Evolutionary conservation across 2,113 vertebrate species (phyloP).

Genomic region (Lipophrys pholis): DNA sequence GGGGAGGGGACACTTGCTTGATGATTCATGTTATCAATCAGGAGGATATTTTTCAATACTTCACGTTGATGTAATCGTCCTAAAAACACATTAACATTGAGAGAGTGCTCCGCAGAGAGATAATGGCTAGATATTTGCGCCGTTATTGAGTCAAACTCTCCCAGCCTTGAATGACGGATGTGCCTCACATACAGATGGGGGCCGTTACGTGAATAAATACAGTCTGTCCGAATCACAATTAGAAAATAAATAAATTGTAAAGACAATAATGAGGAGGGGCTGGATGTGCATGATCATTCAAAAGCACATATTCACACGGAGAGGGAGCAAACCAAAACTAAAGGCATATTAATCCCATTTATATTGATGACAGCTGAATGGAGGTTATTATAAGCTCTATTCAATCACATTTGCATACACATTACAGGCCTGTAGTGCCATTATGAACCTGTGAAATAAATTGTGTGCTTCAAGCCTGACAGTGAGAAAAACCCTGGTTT

Average conservation of each 20-base stretch:
- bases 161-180: slow-evolving; percentile 79
- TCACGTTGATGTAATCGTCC: slow-evolving; percentile 81
- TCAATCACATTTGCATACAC: slow-evolving; percentile 77
- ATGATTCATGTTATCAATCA: slow-evolving; percentile 81
- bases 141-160: slow-evolving; percentile 69
- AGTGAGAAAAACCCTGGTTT: too few relatives aligned
- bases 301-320: slow-evolving; percentile 10
- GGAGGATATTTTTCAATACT: slow-evolving; percentile 77
- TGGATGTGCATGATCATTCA: slow-evolving; percentile 56
- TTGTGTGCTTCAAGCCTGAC: neutral
- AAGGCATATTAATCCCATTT: slow-evolving; percentile 72
- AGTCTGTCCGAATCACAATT: slow-evolving; percentile 58
- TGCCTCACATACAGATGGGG: slow-evolving; percentile 48
- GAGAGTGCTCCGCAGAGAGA: slow-evolving; percentile 63
- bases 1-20: slow-evolving; percentile 52
- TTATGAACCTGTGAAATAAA: slow-evolving; percentile 33
- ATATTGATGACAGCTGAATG: slow-evolving; percentile 70
- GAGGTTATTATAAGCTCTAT: slow-evolving; percentile 62
- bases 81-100: slow-evolving; percentile 83
- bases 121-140: slow-evolving; percentile 76
- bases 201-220: slow-evolving; percentile 56
- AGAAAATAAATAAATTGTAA: slow-evolving; percentile 77
- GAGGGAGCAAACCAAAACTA: slow-evolving; percentile 65
- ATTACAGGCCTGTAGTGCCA: slow-evolving; percentile 57
- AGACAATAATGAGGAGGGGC: slow-evolving; percentile 67